These are phyloP conservation scores for Aythya baeri DNA, from an alignment of 2,113 vertebrate genomes.

Conservation along the genomic window DNA sequence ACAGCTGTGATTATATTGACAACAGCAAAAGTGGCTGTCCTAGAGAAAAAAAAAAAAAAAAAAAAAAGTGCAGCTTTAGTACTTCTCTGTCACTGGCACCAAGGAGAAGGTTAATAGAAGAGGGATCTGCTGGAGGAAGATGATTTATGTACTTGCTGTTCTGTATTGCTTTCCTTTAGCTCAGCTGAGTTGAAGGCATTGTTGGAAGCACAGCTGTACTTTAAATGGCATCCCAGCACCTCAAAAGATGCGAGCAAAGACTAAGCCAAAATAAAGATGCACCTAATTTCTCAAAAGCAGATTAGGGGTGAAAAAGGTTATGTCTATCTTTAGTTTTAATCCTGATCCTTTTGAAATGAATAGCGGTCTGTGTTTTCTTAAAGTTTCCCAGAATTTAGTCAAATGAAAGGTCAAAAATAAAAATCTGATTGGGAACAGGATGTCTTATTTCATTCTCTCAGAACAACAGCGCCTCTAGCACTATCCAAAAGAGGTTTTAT, in stretches of 20 bases:
- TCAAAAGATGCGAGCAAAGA: neutral
- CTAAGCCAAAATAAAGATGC: neutral
- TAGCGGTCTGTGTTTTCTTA: neutral
- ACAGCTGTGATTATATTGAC: neutral
- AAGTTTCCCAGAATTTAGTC: neutral
- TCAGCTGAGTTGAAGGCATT: neutral
- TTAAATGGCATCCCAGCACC: neutral
- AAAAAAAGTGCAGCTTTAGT: neutral
- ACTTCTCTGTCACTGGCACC: too few relatives aligned
- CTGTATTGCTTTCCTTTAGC: neutral
- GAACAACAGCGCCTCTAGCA: neutral
- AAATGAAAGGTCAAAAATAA: neutral
- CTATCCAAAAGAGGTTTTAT: neutral
- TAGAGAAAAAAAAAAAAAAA: neutral
- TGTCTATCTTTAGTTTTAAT: neutral
- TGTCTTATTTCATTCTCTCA: neutral
- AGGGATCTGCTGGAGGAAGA: neutral
- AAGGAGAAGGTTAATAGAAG: neutral
- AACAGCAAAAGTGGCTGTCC: accelerated
- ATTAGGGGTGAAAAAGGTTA: neutral
- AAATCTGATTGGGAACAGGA: neutral
- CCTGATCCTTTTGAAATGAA: neutral
- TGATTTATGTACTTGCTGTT: neutral
- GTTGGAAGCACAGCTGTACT: neutral
- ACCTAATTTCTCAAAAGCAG: neutral